Evolutionary conservation across 2,113 vertebrate genomes (phyloP), one percentile per base, ranked within the genome.

Genomic region (Caretta caretta): DNA sequence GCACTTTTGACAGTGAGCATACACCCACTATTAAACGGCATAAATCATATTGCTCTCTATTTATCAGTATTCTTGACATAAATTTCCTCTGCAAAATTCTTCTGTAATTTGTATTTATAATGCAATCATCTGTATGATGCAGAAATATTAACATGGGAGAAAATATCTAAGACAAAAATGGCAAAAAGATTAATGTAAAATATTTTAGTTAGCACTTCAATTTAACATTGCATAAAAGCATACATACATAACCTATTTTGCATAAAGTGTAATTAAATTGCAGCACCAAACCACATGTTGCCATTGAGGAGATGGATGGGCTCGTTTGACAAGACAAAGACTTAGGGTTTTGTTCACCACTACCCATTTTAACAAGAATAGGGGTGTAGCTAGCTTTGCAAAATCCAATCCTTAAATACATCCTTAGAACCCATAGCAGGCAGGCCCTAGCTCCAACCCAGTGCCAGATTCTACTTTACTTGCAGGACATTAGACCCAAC

Each of bases 61-160:
- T 94, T 95, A 83, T 92, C 90, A 93, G 59, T 80, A 53, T 93
- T 93, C 89, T 20, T 79, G 86, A 79, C 2, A 69, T 94, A 69
- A 38, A 93, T 95, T 94, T 12, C 91, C 89, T 59, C 56, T 69
- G 51, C 42, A 90, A 95, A 95, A 93, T 93, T 89, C 79, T 96
- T 94, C 91, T 93, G 48, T 83, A 86, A 92, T 96, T 94, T 97
- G 96, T 90, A 96, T 96, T 97, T 82, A 78, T 93, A 31, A 95
- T 97, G 92, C 57, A 87, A 48, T 85, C 96, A 88, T 94, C 94
- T 91, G 81, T 79, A 90, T 48, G 80, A 78, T 95, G 78, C 85
- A 84, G 85, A 5, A 31, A 42, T 92, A 81, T 96, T 96, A 95
- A 83, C 35, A 19, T 24, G 82, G 83, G 19, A n/a, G 89, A 92